phyloP scores from a whole-genome alignment of 2,113 vertebrate species.

The Pogona vitticeps region DNA sequence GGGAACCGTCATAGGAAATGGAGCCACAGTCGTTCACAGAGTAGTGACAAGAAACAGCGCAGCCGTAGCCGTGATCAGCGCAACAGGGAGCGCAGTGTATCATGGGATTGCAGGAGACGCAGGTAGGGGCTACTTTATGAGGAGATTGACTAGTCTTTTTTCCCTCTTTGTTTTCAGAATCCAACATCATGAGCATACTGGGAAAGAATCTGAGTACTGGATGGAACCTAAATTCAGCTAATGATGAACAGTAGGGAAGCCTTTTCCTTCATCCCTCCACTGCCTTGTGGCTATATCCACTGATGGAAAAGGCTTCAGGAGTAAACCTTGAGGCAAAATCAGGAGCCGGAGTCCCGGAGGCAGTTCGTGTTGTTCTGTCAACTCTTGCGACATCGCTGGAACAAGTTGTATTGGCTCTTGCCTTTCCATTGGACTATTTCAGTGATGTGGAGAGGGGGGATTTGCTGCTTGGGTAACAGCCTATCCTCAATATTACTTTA shows the following conservation, averaged over 20 bases:
- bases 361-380: no score
- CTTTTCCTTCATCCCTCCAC: background rate
- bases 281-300: no score
- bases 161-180: background rate
- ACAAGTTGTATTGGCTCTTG: no score
- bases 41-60: slow-evolving; percentile 86
- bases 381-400: no score
- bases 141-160: background rate
- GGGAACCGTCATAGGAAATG: slow-evolving; percentile 90
- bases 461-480: no score
- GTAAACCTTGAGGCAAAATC: no score
- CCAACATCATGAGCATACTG: background rate
- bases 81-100: slow-evolving; percentile 78
- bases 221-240: background rate
- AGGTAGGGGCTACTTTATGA: background rate
- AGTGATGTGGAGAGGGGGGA: no score
- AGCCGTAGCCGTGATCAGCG: slow-evolving; percentile 88
- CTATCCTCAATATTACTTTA: no score
- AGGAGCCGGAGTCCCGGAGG: no score
- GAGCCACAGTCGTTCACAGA: slow-evolving; percentile 87
- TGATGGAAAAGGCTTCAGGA: no score
- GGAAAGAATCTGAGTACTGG: background rate
- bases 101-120: slow-evolving; percentile 68
- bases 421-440: no score
- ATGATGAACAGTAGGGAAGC: background rate